These are phyloP conservation scores for Nephrotoma flavescens DNA, from an alignment of 2,888 invertebrate species.

Conservation along the genomic window DNA sequence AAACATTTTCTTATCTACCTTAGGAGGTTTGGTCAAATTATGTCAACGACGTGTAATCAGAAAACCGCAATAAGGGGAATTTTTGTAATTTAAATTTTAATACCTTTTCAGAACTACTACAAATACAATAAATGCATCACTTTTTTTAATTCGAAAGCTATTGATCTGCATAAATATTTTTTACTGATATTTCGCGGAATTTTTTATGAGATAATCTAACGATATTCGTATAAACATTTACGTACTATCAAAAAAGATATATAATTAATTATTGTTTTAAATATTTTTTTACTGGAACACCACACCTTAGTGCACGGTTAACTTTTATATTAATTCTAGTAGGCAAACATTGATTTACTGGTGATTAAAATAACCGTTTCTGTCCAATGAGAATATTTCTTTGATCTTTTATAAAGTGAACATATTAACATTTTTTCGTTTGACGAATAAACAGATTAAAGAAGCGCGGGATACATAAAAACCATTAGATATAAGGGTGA, in stretches of 20 bases:
- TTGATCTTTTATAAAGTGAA: neutral
- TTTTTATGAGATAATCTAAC: neutral
- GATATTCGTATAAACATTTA: neutral
- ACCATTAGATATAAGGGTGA: neutral
- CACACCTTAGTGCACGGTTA: neutral
- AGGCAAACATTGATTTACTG: neutral
- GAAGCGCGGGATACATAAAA: neutral
- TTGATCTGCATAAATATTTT: neutral
- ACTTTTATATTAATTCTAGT: neutral
- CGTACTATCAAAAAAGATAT: neutral
- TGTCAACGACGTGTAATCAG: neutral
- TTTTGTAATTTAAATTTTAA: neutral
- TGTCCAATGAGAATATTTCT: neutral
- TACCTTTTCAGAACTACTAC: neutral
- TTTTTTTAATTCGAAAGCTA: neutral
- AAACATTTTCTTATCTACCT: neutral
- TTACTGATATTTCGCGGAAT: neutral
- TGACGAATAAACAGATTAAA: neutral
- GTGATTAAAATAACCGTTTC: neutral
- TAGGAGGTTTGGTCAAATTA: neutral
- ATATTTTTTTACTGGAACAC: neutral
- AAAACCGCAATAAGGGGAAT: neutral
- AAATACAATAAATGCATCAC: neutral
- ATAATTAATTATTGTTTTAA: neutral
- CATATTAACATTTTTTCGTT: neutral